Percentiles rank a stretch among this genome's conserved stretches.
Evolutionary conservation across 2,113 vertebrate genomes (phyloP).

Genomic region (Hiodon tergisus): DNA sequence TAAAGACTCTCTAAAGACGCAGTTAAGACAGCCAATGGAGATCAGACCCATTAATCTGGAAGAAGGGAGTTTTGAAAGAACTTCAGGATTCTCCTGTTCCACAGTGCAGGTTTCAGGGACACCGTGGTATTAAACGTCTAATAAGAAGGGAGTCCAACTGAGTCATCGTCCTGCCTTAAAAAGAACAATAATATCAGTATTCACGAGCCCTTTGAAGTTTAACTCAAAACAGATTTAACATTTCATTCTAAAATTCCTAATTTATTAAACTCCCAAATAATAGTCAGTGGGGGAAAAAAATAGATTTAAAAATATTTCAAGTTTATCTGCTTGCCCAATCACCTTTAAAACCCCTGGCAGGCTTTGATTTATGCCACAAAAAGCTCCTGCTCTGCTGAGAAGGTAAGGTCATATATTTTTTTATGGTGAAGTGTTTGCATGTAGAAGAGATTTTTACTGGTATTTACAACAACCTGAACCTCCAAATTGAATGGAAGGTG

Average conservation of each 20-base stretch:
- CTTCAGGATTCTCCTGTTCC: not conserved
- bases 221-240: not conserved
- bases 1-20: too few relatives aligned
- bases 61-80: not conserved
- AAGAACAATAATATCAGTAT: slow-evolving; percentile 3
- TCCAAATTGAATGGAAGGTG: too few relatives aligned
- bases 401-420: not conserved
- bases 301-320: not conserved
- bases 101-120: not conserved
- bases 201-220: slow-evolving; percentile 4
- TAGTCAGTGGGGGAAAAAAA: not conserved
- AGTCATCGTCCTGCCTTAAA: not conserved
- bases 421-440: too few relatives aligned
- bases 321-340: not conserved
- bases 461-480: too few relatives aligned
- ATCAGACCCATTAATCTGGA: not conserved
- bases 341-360: not conserved
- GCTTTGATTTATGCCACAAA: not conserved
- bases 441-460: too few relatives aligned
- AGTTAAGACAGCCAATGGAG: not conserved
- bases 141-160: not conserved
- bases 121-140: not conserved
- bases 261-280: slow-evolving; percentile 16
- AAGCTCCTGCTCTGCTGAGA: not conserved
- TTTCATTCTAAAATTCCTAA: slow-evolving; percentile 7